Evolutionary conservation across 2,888 invertebrate species (phyloP).

Genomic region (Himalopsyche anomala): DNA sequence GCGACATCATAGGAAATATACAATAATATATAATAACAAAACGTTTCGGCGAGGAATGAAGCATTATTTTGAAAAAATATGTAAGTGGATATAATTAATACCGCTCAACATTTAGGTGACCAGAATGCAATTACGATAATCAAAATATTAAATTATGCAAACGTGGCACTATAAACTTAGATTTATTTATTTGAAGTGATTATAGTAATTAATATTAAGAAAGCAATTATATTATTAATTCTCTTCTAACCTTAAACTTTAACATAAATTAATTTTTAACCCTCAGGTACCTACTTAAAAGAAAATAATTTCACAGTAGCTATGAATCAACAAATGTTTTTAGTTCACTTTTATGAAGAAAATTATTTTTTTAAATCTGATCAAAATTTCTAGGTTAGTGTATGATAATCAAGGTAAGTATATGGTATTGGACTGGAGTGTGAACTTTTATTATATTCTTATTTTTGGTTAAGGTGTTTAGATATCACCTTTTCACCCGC

Average conservation of each 20-base stretch:
- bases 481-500: no score
- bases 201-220: conserved; percentile 27
- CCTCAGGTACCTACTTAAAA: conserved; percentile 38
- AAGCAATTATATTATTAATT: conserved; percentile 7
- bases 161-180: conserved; percentile 6
- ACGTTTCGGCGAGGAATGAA: not conserved
- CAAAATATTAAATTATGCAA: not conserved
- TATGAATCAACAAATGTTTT: not conserved
- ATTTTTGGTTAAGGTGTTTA: no score
- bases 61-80: not conserved
- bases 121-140: not conserved
- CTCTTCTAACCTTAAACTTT: conserved; percentile 1
- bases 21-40: not conserved
- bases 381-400: no score
- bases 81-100: not conserved
- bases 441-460: no score
- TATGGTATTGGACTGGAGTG: no score
- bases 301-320: conserved; percentile 19
- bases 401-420: no score
- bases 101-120: not conserved
- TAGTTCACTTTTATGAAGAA: no score
- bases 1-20: not conserved
- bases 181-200: conserved; percentile 18
- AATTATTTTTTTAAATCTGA: no score
- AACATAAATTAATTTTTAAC: conserved; percentile 10